Percentiles rank a stretch among this genome's conserved stretches.
Evolutionary conservation across 1,140 invertebrate genomes (phyloP).

Genomic region (Stenopsyche tienmushanensis): DNA sequence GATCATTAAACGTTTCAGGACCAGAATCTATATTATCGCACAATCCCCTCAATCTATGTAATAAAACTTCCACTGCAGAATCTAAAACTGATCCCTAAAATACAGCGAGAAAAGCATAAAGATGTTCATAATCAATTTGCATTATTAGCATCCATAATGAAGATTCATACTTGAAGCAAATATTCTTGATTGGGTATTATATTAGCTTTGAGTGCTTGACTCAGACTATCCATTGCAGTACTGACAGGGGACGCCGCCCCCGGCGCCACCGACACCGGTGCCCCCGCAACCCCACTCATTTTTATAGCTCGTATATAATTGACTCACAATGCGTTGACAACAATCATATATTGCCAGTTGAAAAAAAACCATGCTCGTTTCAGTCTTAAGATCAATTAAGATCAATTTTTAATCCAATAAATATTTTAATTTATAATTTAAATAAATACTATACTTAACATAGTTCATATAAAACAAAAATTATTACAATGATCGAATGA

Average conservation of each 20-base stretch:
- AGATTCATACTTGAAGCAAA: conserved; percentile 65
- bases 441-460: too few species aligned
- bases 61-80: conserved; percentile 85
- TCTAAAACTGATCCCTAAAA: conserved; percentile 82
- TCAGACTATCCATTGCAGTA: conserved; percentile 76
- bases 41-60: conserved; percentile 86
- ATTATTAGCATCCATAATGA: background rate
- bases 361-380: too few species aligned
- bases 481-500: too few species aligned
- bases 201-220: conserved; percentile 74
- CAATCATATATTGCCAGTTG: background rate
- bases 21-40: conserved; percentile 93
- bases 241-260: conserved; percentile 53
- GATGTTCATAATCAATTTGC: background rate
- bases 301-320: background rate
- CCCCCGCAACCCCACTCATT: background rate
- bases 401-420: too few species aligned
- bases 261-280: background rate
- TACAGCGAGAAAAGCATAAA: conserved; percentile 2
- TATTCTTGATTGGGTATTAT: conserved; percentile 91
- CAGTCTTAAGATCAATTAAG: too few species aligned
- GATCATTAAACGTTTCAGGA: conserved; percentile 89
- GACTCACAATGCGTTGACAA: background rate
- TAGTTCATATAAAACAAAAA: too few species aligned
- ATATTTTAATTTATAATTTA: too few species aligned